Evolutionary conservation across 2,797 vertebrate genomes (phyloP), one percentile per base, ranked within the genome.

Genomic region (Microcaecilia unicolor): DNA sequence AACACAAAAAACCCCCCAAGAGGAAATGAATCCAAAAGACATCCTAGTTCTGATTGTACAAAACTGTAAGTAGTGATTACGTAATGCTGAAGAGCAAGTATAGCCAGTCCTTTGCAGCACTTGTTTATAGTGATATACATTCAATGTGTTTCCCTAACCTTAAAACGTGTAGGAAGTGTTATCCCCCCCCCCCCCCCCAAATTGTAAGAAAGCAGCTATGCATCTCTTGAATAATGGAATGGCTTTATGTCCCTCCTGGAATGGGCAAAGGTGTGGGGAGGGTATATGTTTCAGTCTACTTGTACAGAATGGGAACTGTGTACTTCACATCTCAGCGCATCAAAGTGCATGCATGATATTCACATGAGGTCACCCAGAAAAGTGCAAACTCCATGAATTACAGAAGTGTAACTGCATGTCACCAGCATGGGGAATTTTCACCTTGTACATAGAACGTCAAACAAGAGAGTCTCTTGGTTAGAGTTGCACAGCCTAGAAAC

Each of bases 71-170:
- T 21, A 3, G 25, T 1, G 1, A 30, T 33, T 59, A 42, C 58
- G 53, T 52, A 48, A 46, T 44, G 62, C 57, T 63, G 55, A 20
- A 14, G 69, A 55, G 34, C 48, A 42, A 66, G 64, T 70, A 67
- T 66, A 70, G 60, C 45, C 31, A 41, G 28, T 58, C 48, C 41
- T 35, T 37, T 59, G 52, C 57, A 48, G 52, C 58, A 56, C 67
- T 58, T 70, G 66, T 70, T 64, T 69, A 69, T 64, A 48, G n/a
- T n/a, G n/a, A n/a, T 72, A 61, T 72, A 66, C 55, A 72, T 61
- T 67, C 46, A 5, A 18, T 59, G 61, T 66, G n/a, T n/a, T 52
- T 60, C 36, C 54, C 37, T 48, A 37, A 61, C 52, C 40, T 39
- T 52, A 38, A 36, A 65, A 58, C n/a, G 52, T 58, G 58, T 37